Base-by-base conservation (phyloP, 2,888 invertebrate species). In the Patella caerulea region DNA sequence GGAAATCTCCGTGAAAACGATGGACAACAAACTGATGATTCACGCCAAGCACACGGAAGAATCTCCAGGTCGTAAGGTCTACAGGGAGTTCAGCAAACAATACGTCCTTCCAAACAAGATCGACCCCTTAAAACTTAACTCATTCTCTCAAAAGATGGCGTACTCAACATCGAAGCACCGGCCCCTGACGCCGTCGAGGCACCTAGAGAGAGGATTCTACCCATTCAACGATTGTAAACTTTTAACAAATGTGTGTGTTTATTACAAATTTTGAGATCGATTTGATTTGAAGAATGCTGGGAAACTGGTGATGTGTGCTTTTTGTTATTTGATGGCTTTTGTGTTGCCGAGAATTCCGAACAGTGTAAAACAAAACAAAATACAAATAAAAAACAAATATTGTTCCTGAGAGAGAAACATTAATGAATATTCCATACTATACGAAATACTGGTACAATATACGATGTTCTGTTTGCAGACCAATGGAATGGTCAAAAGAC, bases 1-100 rank as follows among this genome's bases (percentile, higher is more conserved):
- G 93, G 98, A 99, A 94, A 98, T 98, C 92, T 97, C 98, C 91
- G 98, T 99, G 85, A 98, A 98, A 94, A 99, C 98, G 84, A 97
- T 98, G 88, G 98, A 98, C 94, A 98, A 98, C 93, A 97, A 97
- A 94, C 94, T 99, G 54, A 83, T 83, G 74, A 97, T 98, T 72
- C 79, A 78, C 56, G 99, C 98, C 82, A 98, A 98, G 93, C 99
- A 99, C 93, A 98, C 98, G 93, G 98, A 99, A 93, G 98, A 98
- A 93, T 95, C 97, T 72, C 97, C 98, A 92, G 97, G 97, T 90
- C 97, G 98, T 93, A 97, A 97, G 75, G 97, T 98, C 81, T 98
- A 98, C 94, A 95, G 98, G 93, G 98, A 99, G 93, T 99, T 98
- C 95, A 98, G 98, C 93, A 95, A 97, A 86, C 98, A 98, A 93